Evolutionary conservation across 2,797 vertebrate genomes (phyloP).

Genomic region (Sparidentex hasta): DNA sequence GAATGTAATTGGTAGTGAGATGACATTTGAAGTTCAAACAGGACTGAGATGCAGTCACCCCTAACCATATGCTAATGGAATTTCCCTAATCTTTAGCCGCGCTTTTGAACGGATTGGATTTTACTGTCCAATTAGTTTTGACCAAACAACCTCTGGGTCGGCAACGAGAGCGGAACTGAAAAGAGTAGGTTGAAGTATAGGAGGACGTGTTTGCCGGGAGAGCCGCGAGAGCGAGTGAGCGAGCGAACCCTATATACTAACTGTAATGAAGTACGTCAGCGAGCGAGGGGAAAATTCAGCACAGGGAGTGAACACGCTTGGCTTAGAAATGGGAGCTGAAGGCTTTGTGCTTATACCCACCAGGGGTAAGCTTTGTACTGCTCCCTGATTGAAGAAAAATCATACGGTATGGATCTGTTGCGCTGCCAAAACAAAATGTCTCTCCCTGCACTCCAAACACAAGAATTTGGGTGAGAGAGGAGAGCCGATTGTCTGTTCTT

Average conservation of each 20-base stretch:
- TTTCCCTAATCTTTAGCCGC: slow-evolving; percentile 72
- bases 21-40: slow-evolving; percentile 86
- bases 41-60: slow-evolving; percentile 77
- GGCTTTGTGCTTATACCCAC: slow-evolving; percentile 53
- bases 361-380: slow-evolving; percentile 56
- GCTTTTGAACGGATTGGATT: slow-evolving; percentile 68
- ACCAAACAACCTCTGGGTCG: slow-evolving; percentile 70
- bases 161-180: slow-evolving; percentile 15
- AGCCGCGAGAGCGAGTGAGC: slow-evolving; percentile 17
- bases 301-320: slow-evolving; percentile 45
- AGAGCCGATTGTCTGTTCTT: slow-evolving; percentile 50
- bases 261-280: slow-evolving; percentile 28
- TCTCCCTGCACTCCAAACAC: slow-evolving; percentile 56
- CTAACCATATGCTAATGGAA: slow-evolving; percentile 77
- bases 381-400: slow-evolving; percentile 68
- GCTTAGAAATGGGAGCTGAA: slow-evolving; percentile 49
- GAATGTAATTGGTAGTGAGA: slow-evolving; percentile 84
- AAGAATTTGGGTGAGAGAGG: slow-evolving; percentile 47
- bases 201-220: slow-evolving; percentile 1
- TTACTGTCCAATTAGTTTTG: slow-evolving; percentile 76
- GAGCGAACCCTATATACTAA: slow-evolving; percentile 16
- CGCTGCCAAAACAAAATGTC: slow-evolving; percentile 53
- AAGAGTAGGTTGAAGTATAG: slow-evolving; percentile 31
- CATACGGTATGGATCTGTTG: slow-evolving; percentile 62
- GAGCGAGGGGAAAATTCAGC: slow-evolving; percentile 39